Evolutionary conservation across 2,888 invertebrate species (phyloP).

Genomic region (Sesia apiformis): DNA sequence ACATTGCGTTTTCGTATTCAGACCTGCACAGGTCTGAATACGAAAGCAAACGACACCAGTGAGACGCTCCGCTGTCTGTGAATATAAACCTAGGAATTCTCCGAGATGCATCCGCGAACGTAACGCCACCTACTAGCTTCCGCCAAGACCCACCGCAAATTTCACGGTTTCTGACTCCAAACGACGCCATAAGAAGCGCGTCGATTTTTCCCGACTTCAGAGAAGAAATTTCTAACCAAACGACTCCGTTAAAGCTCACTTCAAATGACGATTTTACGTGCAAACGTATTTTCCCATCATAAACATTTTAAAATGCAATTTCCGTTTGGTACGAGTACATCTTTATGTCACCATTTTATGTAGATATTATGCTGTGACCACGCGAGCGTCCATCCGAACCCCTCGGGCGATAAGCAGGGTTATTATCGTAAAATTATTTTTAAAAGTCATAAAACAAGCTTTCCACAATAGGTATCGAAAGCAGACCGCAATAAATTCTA

Average conservation of each 20-base stretch:
- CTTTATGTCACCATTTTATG: background rate
- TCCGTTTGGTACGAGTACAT: conserved; percentile 5
- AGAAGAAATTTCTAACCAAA: conserved; percentile 51
- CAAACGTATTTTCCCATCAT: conserved; percentile 19
- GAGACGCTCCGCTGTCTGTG: background rate
- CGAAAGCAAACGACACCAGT: background rate
- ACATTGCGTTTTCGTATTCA: background rate
- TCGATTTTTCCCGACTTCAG: conserved; percentile 41
- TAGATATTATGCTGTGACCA: background rate
- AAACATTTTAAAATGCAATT: conserved; percentile 25
- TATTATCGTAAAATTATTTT: conserved; percentile 55
- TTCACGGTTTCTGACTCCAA: conserved; percentile 57
- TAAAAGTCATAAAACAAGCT: conserved; percentile 48
- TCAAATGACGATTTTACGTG: conserved; percentile 30
- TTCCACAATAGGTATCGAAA: conserved; percentile 67
- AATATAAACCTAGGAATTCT: conserved; percentile 14
- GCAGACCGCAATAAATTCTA: conserved; percentile 67
- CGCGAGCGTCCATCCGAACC: background rate
- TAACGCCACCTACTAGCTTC: conserved; percentile 13
- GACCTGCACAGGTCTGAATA: background rate
- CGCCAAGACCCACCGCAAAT: conserved; percentile 50
- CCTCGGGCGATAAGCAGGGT: conserved; percentile 29
- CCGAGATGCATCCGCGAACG: conserved; percentile 23
- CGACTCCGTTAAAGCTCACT: conserved; percentile 32
- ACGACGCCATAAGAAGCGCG: conserved; percentile 45